phyloP scores from a whole-genome alignment of 2,888 invertebrate genomes.

The Cataglyphis cursor region DNA sequence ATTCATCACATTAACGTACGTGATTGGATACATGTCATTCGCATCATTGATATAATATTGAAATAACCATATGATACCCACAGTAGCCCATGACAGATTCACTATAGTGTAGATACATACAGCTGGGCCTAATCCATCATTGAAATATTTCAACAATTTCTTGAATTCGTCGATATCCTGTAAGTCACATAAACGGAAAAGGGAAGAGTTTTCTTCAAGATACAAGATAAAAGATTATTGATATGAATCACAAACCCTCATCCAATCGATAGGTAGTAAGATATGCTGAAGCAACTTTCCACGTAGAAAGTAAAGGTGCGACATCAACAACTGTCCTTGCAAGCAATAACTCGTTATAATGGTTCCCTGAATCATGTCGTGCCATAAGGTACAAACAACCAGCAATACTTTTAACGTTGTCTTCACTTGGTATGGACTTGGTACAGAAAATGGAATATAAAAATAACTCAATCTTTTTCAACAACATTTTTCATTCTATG shows the following conservation, averaged over 20 bases:
- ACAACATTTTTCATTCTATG: neutral
- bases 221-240: neutral
- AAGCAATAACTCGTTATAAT: constrained; percentile 94
- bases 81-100: constrained; percentile 91
- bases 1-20: constrained; percentile 89
- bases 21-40: constrained; percentile 88
- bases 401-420: constrained; percentile 89
- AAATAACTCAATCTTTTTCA: neutral
- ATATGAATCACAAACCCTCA: constrained; percentile 88
- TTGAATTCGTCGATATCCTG: constrained; percentile 94
- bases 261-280: constrained; percentile 92
- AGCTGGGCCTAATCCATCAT: constrained; percentile 92
- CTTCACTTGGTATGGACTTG: constrained; percentile 88
- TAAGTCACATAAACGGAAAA: constrained; percentile 71
- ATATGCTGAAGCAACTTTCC: constrained; percentile 92
- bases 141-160: constrained; percentile 92
- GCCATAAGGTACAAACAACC: constrained; percentile 91
- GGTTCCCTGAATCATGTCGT: constrained; percentile 94
- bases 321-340: constrained; percentile 92
- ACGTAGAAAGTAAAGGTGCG: constrained; percentile 91
- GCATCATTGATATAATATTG: constrained; percentile 89
- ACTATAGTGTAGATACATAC: constrained; percentile 93
- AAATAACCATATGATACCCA: constrained; percentile 91
- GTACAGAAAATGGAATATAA: neutral
- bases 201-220: constrained; percentile 35